Percentiles rank a stretch among this genome's conserved stretches.
These are phyloP conservation scores for Hydriomena furcata DNA, from an alignment of 2,888 invertebrate genomes.

Conservation along the genomic window DNA sequence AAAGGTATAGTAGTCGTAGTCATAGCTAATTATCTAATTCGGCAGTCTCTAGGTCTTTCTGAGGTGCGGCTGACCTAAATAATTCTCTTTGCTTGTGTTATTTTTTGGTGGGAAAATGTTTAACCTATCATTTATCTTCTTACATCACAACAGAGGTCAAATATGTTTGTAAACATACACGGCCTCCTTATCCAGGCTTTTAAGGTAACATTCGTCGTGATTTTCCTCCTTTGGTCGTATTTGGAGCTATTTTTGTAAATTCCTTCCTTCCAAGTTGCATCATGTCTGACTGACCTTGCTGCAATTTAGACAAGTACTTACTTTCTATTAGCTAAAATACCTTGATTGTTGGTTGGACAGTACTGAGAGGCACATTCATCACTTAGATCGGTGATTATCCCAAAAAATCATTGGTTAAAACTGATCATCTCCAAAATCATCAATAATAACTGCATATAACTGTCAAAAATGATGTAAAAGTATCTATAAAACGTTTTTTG, in stretches of 20 bases:
- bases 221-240: not conserved
- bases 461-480: too few species aligned
- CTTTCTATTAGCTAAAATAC: slow-evolving; percentile 56
- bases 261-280: slow-evolving; percentile 46
- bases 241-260: slow-evolving; percentile 21
- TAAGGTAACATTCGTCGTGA: slow-evolving; percentile 6
- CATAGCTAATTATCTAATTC: slow-evolving; percentile 16
- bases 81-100: slow-evolving; percentile 26
- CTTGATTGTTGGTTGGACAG: slow-evolving; percentile 2
- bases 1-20: slow-evolving; percentile 58
- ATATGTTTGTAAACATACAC: slow-evolving; percentile 77
- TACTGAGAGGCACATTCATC: not conserved
- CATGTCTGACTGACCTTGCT: slow-evolving; percentile 59
- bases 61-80: slow-evolving; percentile 5
- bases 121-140: slow-evolving; percentile 72
- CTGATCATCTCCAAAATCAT: too few species aligned
- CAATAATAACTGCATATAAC: too few species aligned
- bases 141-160: slow-evolving; percentile 78
- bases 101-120: slow-evolving; percentile 77
- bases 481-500: too few species aligned
- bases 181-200: slow-evolving; percentile 37
- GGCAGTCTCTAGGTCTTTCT: slow-evolving; percentile 4
- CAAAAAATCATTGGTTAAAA: too few species aligned
- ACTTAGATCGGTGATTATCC: too few species aligned
- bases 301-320: slow-evolving; percentile 38